Conservation (phyloP, 1,140 invertebrate species). For the Paralvinella palmiformis region DNA sequence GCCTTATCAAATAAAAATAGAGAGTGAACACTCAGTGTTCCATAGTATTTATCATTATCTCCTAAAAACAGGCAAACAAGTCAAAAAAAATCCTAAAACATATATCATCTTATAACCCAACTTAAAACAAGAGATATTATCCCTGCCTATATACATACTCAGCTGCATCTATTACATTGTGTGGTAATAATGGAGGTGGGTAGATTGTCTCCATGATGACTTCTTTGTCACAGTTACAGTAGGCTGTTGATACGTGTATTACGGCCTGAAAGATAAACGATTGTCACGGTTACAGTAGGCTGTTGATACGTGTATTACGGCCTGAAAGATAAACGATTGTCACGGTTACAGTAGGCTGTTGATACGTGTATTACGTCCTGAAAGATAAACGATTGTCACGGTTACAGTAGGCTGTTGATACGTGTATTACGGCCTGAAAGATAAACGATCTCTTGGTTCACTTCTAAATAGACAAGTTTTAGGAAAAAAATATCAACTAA, state of each 20-base stretch:
- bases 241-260: constrained; percentile 55
- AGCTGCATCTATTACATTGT: constrained; percentile 79
- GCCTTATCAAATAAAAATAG: too few species aligned
- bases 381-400: constrained; percentile 42
- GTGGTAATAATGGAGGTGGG: constrained; percentile 77
- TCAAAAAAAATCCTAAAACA: too few species aligned
- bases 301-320: constrained; percentile 53
- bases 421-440: constrained; percentile 48
- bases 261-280: constrained; percentile 33
- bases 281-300: constrained; percentile 56
- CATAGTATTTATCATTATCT: too few species aligned
- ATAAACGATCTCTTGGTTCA: neutral
- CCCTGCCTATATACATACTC: too few species aligned
- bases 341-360: constrained; percentile 57
- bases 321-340: constrained; percentile 32
- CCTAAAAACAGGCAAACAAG: too few species aligned
- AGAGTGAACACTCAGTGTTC: too few species aligned
- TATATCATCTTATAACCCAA: too few species aligned
- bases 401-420: constrained; percentile 56
- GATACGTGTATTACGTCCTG: constrained; percentile 52
- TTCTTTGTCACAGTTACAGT: constrained; percentile 54
- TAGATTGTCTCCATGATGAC: constrained; percentile 64
- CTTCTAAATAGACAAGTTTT: neutral
- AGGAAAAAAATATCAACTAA: neutral
- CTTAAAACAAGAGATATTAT: too few species aligned